Evolutionary conservation across 2,113 vertebrate species (phyloP).

Genomic region (Malurus alboscapulatus): DNA sequence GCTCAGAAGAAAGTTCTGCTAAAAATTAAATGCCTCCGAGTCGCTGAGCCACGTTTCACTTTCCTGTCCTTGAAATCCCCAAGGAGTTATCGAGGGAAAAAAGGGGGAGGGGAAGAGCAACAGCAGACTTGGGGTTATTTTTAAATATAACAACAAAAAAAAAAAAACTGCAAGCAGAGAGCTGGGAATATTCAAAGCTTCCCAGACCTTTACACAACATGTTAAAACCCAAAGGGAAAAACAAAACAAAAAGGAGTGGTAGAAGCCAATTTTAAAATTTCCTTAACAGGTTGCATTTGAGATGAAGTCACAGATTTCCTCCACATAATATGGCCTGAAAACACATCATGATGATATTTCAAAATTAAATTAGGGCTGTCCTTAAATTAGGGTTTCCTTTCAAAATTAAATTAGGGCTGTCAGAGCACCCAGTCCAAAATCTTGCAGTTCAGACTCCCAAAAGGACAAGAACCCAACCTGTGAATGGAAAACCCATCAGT

Average conservation of each 20-base stretch:
- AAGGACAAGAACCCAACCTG: not conserved
- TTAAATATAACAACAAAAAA: conserved; percentile 10
- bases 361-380: not conserved
- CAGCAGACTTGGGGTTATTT: conserved; percentile 29
- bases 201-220: not conserved
- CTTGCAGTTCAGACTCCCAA: not conserved
- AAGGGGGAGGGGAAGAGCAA: not conserved
- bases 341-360: not conserved
- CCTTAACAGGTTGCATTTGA: not conserved
- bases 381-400: not conserved
- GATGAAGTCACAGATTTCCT: conserved; percentile 29
- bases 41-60: not conserved
- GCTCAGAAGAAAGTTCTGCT: not conserved
- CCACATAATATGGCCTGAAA: not conserved
- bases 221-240: conserved; percentile 37
- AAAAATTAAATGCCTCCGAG: not conserved
- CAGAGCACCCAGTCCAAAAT: not conserved
- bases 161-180: not conserved
- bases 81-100: not conserved
- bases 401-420: not conserved
- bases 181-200: not conserved
- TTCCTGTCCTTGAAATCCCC: conserved; percentile 26
- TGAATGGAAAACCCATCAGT: not conserved
- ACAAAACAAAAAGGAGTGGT: not conserved
- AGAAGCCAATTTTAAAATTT: conserved; percentile 31